Percentiles rank a stretch among this genome's conserved stretches.
phyloP scores from a whole-genome alignment of 2,888 invertebrate genomes.

The Cerceris ruficornis region DNA sequence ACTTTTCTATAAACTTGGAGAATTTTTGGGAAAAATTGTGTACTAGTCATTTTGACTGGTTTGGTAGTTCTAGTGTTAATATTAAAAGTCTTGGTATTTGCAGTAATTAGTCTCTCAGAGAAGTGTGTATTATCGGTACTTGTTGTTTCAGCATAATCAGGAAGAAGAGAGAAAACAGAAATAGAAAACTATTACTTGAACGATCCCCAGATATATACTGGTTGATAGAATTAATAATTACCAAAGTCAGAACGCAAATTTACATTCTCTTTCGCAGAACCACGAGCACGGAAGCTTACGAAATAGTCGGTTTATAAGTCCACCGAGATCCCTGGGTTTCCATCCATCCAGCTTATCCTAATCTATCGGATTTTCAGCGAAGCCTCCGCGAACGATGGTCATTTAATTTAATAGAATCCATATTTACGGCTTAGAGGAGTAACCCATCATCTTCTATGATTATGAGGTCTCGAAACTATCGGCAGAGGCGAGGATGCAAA shows the following conservation, averaged over 20 bases:
- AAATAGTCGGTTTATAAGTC: constrained; percentile 15
- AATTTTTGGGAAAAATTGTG: too few relatives aligned
- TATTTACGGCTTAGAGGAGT: constrained; percentile 30
- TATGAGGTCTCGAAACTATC: constrained; percentile 18
- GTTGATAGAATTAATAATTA: constrained; percentile 17
- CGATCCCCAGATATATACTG: too few relatives aligned
- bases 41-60: too few relatives aligned
- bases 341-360: constrained; percentile 54
- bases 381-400: constrained; percentile 29
- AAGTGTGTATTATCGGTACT: too few relatives aligned
- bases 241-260: constrained; percentile 28
- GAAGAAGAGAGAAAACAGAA: too few relatives aligned
- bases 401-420: constrained; percentile 47
- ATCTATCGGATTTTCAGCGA: constrained; percentile 53
- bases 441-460: constrained; percentile 10
- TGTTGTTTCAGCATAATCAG: too few relatives aligned
- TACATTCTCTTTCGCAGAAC: constrained; percentile 37
- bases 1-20: too few relatives aligned
- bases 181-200: too few relatives aligned
- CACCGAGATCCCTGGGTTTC: constrained; percentile 25
- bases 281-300: constrained; percentile 9
- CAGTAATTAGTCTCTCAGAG: too few relatives aligned
- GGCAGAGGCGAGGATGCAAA: too few relatives aligned
- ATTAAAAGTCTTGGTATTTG: too few relatives aligned
- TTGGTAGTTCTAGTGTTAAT: too few relatives aligned